phyloP scores from a whole-genome alignment of 2,888 invertebrate species.

The Tribolium freemani region DNA sequence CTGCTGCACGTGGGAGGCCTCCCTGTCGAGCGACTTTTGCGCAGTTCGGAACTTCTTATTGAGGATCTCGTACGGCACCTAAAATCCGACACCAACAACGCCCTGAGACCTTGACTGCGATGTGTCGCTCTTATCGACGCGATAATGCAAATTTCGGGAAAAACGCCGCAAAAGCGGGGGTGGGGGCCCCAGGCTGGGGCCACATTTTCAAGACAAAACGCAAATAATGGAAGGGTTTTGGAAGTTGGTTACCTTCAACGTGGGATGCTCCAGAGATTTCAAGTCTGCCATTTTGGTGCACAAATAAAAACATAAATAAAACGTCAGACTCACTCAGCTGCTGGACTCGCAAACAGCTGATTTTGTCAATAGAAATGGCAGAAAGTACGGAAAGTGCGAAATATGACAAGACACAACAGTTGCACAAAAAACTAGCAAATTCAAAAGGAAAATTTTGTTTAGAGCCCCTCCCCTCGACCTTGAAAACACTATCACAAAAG shows the following conservation, averaged over 20 bases:
- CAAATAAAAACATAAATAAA: constrained; percentile 53
- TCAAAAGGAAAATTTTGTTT: too few relatives aligned
- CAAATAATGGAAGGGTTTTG: neutral
- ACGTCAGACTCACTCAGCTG: constrained; percentile 28
- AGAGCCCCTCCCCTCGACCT: too few relatives aligned
- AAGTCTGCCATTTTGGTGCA: constrained; percentile 85
- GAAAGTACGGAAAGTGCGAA: neutral
- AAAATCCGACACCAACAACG: neutral
- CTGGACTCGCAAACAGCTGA: constrained; percentile 50
- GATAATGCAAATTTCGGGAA: neutral
- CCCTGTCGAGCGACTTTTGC: constrained; percentile 94
- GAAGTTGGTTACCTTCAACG: constrained; percentile 81
- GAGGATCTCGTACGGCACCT: constrained; percentile 98
- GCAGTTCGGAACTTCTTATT: constrained; percentile 97
- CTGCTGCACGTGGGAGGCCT: constrained; percentile 89
- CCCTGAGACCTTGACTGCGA: neutral
- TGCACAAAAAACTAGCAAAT: neutral
- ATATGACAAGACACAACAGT: neutral
- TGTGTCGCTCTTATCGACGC: neutral
- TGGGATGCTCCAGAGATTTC: constrained; percentile 95
- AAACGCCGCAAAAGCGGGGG: neutral
- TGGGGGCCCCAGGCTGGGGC: neutral
- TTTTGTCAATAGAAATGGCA: neutral
- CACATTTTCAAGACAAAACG: too few relatives aligned
- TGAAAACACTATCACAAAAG: too few relatives aligned